Evolutionary conservation across 1,140 invertebrate species (phyloP).

Genomic region (Oncopodura yosiiana): DNA sequence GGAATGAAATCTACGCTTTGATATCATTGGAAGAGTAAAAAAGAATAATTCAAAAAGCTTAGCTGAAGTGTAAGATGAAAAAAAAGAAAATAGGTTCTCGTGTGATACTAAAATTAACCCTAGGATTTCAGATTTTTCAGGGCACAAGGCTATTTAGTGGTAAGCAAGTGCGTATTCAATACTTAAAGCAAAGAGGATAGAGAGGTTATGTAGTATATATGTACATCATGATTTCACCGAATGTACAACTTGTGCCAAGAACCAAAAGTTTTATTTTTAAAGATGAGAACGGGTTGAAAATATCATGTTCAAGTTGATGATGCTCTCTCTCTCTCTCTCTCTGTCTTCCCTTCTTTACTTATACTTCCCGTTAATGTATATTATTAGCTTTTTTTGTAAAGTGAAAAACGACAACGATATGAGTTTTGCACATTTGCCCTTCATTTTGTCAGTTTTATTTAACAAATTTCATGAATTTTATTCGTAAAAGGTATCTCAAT

Average conservation of each 20-base stretch:
- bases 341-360: background rate
- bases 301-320: slow-evolving; percentile 6
- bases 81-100: slow-evolving; percentile 8
- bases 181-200: background rate
- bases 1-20: background rate
- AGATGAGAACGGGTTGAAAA: slow-evolving; percentile 19
- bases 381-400: too few relatives aligned
- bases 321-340: slow-evolving; percentile 1
- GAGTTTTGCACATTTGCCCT: too few relatives aligned
- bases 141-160: slow-evolving; percentile 27
- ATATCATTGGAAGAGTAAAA: background rate
- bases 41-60: too few relatives aligned
- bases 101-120: slow-evolving; percentile 27
- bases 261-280: slow-evolving; percentile 29
- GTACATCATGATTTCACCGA: background rate
- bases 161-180: slow-evolving; percentile 11
- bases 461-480: too few relatives aligned
- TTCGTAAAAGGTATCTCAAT: too few relatives aligned
- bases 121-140: slow-evolving; percentile 26
- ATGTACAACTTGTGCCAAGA: slow-evolving; percentile 19
- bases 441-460: too few relatives aligned
- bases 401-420: too few relatives aligned
- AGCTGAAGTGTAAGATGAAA: slow-evolving; percentile 7
- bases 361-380: background rate
- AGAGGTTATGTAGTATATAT: background rate